A percentile compares a stretch with the other conserved stretches of the same genome.
Conservation (phyloP, 2,113 vertebrate genomes). For the Cyanoramphus novaezelandiae region DNA sequence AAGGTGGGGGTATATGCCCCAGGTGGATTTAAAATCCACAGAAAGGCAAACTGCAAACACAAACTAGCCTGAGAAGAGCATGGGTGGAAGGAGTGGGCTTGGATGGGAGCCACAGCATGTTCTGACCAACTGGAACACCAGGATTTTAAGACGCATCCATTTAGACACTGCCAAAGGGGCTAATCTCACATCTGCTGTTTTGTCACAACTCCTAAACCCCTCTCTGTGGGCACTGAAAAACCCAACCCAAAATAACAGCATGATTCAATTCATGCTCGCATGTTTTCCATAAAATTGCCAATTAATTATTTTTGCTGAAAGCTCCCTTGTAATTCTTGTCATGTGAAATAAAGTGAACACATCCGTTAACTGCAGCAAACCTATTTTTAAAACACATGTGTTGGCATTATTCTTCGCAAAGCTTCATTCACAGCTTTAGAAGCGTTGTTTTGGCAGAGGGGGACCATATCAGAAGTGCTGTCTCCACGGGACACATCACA, state of each 20-base stretch:
- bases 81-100: neutral
- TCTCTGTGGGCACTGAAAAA: slow-evolving; percentile 36
- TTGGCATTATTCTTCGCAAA: neutral
- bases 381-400: neutral
- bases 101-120: neutral
- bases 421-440: neutral
- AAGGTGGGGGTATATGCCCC: neutral
- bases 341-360: neutral
- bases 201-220: slow-evolving; percentile 45
- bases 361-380: neutral
- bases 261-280: slow-evolving; percentile 41
- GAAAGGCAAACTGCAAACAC: neutral
- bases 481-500: neutral
- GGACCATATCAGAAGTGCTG: neutral
- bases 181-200: slow-evolving; percentile 63
- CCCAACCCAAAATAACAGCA: slow-evolving; percentile 40
- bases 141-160: neutral
- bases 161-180: slow-evolving; percentile 43
- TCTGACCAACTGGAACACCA: slow-evolving; percentile 12
- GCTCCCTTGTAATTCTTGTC: neutral
- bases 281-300: slow-evolving; percentile 45
- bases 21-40: neutral
- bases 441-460: neutral
- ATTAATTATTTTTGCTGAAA: slow-evolving; percentile 11
- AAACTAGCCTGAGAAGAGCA: neutral